Evolutionary conservation across 2,797 vertebrate species (phyloP), one percentile per base, ranked within the genome.

Genomic region (Chloroceryle amazona): DNA sequence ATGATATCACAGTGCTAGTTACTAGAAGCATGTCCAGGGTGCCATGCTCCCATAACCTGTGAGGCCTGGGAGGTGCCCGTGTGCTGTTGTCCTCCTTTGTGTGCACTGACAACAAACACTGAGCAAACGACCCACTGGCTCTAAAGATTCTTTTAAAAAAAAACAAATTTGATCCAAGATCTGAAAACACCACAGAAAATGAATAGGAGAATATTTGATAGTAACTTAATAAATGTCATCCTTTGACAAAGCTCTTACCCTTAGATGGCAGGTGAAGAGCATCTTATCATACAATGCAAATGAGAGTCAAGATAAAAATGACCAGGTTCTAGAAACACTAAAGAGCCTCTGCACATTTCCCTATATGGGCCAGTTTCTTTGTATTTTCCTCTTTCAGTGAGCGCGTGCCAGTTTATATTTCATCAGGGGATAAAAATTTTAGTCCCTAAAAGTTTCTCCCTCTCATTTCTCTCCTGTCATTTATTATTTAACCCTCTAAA

Each of bases 401-500:
- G 33, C 75, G 79, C 31, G 16, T 68, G 94, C 96, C 51, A 0
- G 80, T 93, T 86, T 86, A 14, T 83, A 88, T 96, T 95, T 94
- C 79, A 75, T 96, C 92, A 96, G 58, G 81, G 0, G 1, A 60
- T 75, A 70, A 2, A 60, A 47, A 86, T 84, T 74, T 67, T 81
- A 72, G 41, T 93, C 65, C 33, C 89, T 75, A 90, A 25, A 58
- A n/a, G 35, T 11, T 65, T 83, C 39, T 89, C 25, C 35, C 51
- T 91, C 81, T 93, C 57, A 41, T 65, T 96, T 95, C 72, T 83
- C 29, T 96, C n/a, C 61, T 51, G 1, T 72, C 89, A 93, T 96
- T 88, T 95, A 92, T 97, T 96, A 96, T 95, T 96, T 96, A 96
- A 89, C 65, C 54, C 66, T 88, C 75, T 79, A 58, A 95, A 96